phyloP scores from a whole-genome alignment of 2,888 invertebrate genomes.

The Adelognathus sp. region DNA sequence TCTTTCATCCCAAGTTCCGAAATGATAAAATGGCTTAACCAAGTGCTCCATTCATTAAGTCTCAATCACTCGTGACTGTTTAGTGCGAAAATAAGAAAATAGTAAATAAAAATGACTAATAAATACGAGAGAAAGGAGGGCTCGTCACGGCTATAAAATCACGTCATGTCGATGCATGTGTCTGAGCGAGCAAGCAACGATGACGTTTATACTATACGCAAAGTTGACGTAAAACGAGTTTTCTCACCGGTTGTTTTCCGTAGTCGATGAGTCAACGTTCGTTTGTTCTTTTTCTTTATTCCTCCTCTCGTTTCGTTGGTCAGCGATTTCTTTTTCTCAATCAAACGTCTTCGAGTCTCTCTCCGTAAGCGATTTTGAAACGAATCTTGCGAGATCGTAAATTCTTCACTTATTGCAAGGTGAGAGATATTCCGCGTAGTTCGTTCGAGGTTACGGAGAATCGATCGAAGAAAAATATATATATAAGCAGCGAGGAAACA shows the following conservation, averaged over 20 bases:
- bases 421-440: too few relatives aligned
- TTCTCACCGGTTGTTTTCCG: not conserved
- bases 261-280: constrained; percentile 20
- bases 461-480: not conserved
- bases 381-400: not conserved
- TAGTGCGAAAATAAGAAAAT: too few relatives aligned
- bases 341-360: not conserved
- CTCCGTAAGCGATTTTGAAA: not conserved
- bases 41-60: too few relatives aligned
- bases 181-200: constrained; percentile 30
- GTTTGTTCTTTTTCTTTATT: not conserved
- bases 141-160: constrained; percentile 26
- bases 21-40: too few relatives aligned
- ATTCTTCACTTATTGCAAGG: too few relatives aligned
- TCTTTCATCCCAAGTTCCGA: too few relatives aligned
- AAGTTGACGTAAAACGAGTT: constrained; percentile 13
- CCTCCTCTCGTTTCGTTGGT: not conserved
- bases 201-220: constrained; percentile 37
- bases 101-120: not conserved
- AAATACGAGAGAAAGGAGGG: not conserved
- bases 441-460: not conserved
- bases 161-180: constrained; percentile 19
- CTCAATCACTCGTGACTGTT: too few relatives aligned
- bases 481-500: not conserved
- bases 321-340: not conserved